phyloP scores from a whole-genome alignment of 2,797 vertebrate genomes.

The Numenius phaeopus region DNA sequence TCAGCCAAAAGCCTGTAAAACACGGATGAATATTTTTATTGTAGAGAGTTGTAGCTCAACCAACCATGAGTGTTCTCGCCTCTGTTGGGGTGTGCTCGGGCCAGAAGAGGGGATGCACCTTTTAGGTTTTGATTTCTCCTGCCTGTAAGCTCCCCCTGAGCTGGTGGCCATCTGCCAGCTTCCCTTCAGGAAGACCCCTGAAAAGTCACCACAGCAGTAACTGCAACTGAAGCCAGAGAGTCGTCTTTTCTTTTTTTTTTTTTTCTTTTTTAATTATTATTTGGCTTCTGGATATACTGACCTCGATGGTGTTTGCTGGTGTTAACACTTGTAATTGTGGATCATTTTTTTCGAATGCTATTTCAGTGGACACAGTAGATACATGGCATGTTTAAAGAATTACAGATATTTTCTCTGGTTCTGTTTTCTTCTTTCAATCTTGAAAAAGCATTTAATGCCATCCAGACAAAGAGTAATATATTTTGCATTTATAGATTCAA shows the following conservation, averaged over 20 bases:
- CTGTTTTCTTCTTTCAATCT: not conserved
- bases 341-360: not conserved
- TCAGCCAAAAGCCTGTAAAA: not conserved
- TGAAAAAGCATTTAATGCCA: not conserved
- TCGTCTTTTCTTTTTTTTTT: no score
- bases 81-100: not conserved
- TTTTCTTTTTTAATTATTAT: no score
- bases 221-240: not conserved
- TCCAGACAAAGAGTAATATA: not conserved
- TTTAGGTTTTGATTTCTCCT: not conserved
- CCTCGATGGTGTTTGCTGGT: not conserved
- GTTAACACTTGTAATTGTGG: not conserved
- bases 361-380: not conserved
- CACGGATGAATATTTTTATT: not conserved
- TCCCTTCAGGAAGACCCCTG: not conserved
- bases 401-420: not conserved
- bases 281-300: not conserved
- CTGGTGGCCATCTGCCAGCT: accelerated
- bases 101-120: accelerated
- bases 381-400: not conserved
- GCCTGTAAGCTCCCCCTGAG: not conserved
- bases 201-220: not conserved
- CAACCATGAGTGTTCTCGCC: accelerated
- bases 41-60: not conserved
- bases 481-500: not conserved